Evolutionary conservation across 2,888 invertebrate species (phyloP), one percentile per base, ranked within the genome.

Genomic region (Acleris sparsana): DNA sequence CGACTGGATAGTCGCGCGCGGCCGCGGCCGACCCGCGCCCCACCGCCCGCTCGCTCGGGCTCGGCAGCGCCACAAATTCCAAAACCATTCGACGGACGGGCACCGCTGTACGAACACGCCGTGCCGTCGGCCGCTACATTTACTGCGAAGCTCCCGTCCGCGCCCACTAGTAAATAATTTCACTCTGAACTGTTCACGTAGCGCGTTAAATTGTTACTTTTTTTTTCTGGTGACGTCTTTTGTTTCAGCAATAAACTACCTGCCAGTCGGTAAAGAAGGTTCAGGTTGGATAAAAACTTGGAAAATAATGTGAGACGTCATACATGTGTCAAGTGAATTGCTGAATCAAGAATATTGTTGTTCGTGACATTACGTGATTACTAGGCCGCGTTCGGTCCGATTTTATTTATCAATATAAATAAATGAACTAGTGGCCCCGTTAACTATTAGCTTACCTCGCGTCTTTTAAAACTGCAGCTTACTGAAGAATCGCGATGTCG

Each of bases 1-100:
- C 79, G 82, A 84, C 75, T 74, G 76, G 71, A 70, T 68, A 62
- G 62, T 69, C 70, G 64, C 69, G 68, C 70, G 69, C 72, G 71
- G 64, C 70, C 70, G 70, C 70, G 16, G 76, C 73, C 77, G 76
- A 76, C 78, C 82, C 76, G 75, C 84, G 79, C 84, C 84, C 85
- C 84, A 75, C 84, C 80, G 78, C 75, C 64, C 55, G 75, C 75
- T 76, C 77, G 76, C 76, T 59, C 69, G n/a, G 58, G 76, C 76
- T 59, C 69, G 58, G 59, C 63, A 53, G 62, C 63, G 70, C 73
- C 70, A 63, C 72, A 70, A 59, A 68, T 69, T 33, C 60, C 53
- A 59, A 58, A 59, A 69, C 77, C 81, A 84, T 80, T 85, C 82
- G 75, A 69, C 78, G 70, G 72, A 59, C 74, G 72, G 73, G 74